Conservation (phyloP, 1,140 invertebrate genomes). For the Littorina saxatilis region DNA sequence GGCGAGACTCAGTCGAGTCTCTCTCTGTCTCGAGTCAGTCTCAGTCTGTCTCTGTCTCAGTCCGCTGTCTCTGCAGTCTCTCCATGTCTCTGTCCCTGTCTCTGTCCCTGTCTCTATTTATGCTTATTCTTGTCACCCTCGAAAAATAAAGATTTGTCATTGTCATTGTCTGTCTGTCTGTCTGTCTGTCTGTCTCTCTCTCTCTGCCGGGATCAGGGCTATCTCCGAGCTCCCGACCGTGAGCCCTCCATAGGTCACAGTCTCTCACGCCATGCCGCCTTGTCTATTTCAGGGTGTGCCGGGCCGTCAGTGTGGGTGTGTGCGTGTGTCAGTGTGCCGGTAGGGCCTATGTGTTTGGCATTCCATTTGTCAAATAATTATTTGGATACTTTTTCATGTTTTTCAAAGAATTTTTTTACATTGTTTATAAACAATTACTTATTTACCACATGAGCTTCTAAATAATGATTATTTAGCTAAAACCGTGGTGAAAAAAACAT, state of each 20-base stretch:
- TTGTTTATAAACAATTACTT: no score
- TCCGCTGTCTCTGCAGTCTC: neutral
- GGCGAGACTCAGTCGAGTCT: neutral
- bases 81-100: no score
- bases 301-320: no score
- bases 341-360: no score
- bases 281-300: neutral
- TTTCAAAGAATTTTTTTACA: no score
- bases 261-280: slow-evolving; percentile 3
- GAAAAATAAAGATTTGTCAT: neutral
- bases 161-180: slow-evolving; percentile 13
- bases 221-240: neutral
- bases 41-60: neutral
- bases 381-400: no score
- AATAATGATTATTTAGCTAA: no score
- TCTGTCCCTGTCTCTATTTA: neutral
- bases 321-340: no score
- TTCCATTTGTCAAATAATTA: no score
- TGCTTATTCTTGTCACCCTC: neutral
- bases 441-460: no score
- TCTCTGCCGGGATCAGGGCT: neutral
- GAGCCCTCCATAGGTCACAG: neutral
- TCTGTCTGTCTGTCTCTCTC: slow-evolving; percentile 30
- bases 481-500: neutral
- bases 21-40: neutral